Conservation (phyloP, 2,797 vertebrate genomes). For the Hypotaenidia okinawae region DNA sequence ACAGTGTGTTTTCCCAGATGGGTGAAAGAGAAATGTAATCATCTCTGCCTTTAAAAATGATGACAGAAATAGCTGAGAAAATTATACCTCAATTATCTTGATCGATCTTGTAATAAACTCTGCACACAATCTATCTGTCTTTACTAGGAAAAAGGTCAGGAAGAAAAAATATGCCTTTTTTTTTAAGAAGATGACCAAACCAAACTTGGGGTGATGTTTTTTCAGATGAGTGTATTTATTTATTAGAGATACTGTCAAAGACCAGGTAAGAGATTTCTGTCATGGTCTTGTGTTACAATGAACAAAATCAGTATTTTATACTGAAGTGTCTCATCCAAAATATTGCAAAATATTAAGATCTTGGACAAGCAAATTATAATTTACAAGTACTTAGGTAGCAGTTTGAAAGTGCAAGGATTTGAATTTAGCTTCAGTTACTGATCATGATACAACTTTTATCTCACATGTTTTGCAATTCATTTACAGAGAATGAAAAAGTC, state of each 20-base stretch:
- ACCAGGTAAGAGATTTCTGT: neutral
- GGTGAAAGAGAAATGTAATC: slow-evolving; percentile 39
- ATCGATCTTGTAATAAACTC: slow-evolving; percentile 58
- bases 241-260: neutral
- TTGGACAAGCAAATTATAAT: neutral
- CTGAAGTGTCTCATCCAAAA: neutral
- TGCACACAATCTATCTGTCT: slow-evolving; percentile 37
- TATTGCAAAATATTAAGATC: neutral
- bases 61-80: slow-evolving; percentile 52
- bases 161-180: neutral
- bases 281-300: neutral
- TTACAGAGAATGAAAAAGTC: neutral
- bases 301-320: neutral
- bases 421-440: neutral
- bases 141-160: neutral
- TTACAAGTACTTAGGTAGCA: neutral
- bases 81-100: slow-evolving; percentile 57
- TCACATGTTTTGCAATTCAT: neutral
- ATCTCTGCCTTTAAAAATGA: slow-evolving; percentile 41
- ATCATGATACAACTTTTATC: neutral
- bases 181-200: neutral
- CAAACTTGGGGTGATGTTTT: neutral
- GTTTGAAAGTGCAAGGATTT: neutral
- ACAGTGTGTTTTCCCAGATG: slow-evolving; percentile 50
- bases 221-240: neutral